Evolutionary conservation across 2,888 invertebrate genomes (phyloP), one percentile per base, ranked within the genome.

Genomic region (Criorhina ranunculi): DNA sequence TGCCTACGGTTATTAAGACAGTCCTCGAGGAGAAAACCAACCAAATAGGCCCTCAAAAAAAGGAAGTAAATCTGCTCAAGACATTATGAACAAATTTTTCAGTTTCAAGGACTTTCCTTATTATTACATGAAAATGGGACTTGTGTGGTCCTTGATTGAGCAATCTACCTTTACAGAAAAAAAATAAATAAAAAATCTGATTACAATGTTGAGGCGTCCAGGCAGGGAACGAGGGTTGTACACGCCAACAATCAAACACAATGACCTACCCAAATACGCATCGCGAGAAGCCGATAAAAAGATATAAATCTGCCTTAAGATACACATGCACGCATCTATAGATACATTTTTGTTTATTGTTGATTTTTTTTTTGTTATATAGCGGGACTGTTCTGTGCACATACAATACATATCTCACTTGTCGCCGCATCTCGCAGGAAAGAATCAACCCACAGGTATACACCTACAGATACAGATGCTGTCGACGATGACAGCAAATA

Each of bases 181-280:
- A 51, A 51, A 29, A 29, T 7, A 51, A 51, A 9, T 6, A 44
- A 46, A 12, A 44, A 44, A 17, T 6, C 15, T 44, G 19, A 46
- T n/a, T n/a, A n/a, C n/a, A n/a, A n/a, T n/a, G n/a, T n/a, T n/a
- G n/a, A n/a, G n/a, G n/a, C n/a, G n/a, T n/a, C n/a, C n/a, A n/a
- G n/a, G n/a, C n/a, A n/a, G n/a, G n/a, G n/a, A 6, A 19, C 8
- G 17, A 44, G 29, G 12, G 9, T 6, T 7, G 19, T 24, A 46
- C 19, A 46, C 4, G 7, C 24, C 24, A 24, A 24, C 29, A 29
- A 33, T 1, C 31, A 53, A 53, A 12, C 53, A 31, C 24, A 29
- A 53, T 53, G 53, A 53, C 53, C 53, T 33, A 24, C 53, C 53
- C 31, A 53, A 31, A 53, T 53, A 53, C 53, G 53, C 31, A 31